Conservation (phyloP, 2,888 invertebrate genomes). For the Xylocampa areola region DNA sequence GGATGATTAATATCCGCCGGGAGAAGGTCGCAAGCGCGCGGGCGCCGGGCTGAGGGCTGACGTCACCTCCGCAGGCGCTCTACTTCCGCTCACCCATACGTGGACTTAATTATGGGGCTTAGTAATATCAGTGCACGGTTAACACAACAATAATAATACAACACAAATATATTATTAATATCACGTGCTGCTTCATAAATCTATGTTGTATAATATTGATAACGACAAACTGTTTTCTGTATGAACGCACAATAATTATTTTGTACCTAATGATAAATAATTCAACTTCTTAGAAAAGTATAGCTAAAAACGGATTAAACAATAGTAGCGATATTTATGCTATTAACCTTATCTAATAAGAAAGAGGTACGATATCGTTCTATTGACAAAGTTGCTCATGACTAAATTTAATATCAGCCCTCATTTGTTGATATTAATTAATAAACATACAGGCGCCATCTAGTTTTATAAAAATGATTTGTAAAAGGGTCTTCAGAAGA, state of each 20-base stretch:
- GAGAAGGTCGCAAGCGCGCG: slow-evolving; percentile 83
- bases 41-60: slow-evolving; percentile 72
- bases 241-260: slow-evolving; percentile 15
- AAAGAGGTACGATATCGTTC: slow-evolving; percentile 29
- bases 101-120: slow-evolving; percentile 67
- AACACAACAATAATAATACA: slow-evolving; percentile 7
- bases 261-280: slow-evolving; percentile 27
- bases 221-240: slow-evolving; percentile 7
- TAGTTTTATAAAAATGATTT: too few species aligned
- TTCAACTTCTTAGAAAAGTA: slow-evolving; percentile 24
- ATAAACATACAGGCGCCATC: too few species aligned
- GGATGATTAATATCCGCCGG: slow-evolving; percentile 88
- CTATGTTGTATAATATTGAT: background rate
- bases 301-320: slow-evolving; percentile 23
- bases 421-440: slow-evolving; percentile 11
- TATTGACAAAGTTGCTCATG: slow-evolving; percentile 19
- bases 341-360: slow-evolving; percentile 22
- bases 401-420: slow-evolving; percentile 19
- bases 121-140: slow-evolving; percentile 23
- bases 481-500: too few species aligned
- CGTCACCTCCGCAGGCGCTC: slow-evolving; percentile 84
- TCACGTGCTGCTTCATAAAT: slow-evolving; percentile 22
- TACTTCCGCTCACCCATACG: slow-evolving; percentile 80
- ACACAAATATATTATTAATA: slow-evolving; percentile 1
- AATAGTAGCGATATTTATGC: slow-evolving; percentile 13